Conservation (phyloP, 2,797 vertebrate genomes). For the Lepidocolaptes lacrymiger region DNA sequence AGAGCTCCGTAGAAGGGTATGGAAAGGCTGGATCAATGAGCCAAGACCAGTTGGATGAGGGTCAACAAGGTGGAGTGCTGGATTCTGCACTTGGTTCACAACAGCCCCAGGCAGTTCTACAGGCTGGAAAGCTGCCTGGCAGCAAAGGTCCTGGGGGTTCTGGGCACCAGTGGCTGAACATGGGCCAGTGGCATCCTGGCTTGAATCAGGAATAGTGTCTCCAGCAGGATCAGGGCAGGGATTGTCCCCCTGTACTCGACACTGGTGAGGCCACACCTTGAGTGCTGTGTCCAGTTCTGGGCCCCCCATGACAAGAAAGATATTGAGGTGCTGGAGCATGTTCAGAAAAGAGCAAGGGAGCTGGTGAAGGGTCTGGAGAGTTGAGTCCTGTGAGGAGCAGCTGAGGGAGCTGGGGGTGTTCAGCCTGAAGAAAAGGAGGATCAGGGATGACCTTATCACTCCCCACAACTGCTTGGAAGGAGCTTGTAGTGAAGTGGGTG, state of each 20-base stretch:
- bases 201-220: background rate
- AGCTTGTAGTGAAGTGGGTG: fast-evolving
- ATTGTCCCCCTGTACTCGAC: no score
- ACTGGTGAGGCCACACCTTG: fast-evolving
- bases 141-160: background rate
- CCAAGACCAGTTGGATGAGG: fast-evolving
- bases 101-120: fast-evolving
- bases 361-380: background rate
- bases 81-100: background rate
- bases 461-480: background rate
- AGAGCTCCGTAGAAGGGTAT: background rate
- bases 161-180: fast-evolving
- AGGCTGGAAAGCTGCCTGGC: background rate
- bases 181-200: background rate
- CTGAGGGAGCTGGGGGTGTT: background rate
- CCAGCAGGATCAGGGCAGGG: background rate
- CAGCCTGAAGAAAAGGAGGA: background rate
- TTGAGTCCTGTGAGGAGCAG: background rate
- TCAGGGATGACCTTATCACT: fast-evolving
- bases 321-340: fast-evolving
- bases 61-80: background rate
- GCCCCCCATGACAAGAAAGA: background rate
- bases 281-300: background rate
- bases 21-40: background rate
- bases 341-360: fast-evolving